These are phyloP conservation scores for Cepaea nemoralis DNA, from an alignment of 1,140 invertebrate genomes.

Conservation along the genomic window DNA sequence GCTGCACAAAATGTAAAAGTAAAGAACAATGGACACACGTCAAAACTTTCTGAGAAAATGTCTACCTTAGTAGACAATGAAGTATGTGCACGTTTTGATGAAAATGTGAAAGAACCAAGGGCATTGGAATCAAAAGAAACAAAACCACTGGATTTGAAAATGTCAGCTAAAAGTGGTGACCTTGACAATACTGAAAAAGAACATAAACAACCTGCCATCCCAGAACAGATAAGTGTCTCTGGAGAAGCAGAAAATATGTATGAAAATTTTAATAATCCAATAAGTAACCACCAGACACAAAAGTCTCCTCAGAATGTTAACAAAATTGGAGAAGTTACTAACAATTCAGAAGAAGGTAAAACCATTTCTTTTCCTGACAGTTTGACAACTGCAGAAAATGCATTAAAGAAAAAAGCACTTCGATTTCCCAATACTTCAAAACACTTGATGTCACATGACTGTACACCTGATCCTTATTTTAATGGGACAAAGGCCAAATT, in stretches of 20 bases:
- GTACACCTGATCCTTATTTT: not conserved
- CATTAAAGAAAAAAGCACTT: slow-evolving; percentile 35
- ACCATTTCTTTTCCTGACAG: slow-evolving; percentile 53
- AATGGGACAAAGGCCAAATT: slow-evolving; percentile 40
- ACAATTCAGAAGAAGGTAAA: slow-evolving; percentile 36
- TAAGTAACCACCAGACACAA: not conserved
- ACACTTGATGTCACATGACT: slow-evolving; percentile 14
- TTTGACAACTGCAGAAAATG: slow-evolving; percentile 47
- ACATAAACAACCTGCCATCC: slow-evolving; percentile 4
- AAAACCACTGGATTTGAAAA: too few species aligned
- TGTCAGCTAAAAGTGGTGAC: too few species aligned
- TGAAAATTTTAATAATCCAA: slow-evolving; percentile 11
- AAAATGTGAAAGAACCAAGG: too few species aligned
- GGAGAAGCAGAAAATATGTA: slow-evolving; percentile 3
- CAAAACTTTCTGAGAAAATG: not conserved
- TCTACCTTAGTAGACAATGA: slow-evolving; percentile 19
- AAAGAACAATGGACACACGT: not conserved
- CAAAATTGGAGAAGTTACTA: not conserved
- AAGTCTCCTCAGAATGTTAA: not conserved
- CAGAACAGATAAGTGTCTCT: not conserved
- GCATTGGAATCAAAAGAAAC: too few species aligned
- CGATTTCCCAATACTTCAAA: slow-evolving; percentile 23
- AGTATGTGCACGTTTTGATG: not conserved
- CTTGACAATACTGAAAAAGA: too few species aligned
- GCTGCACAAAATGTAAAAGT: too few species aligned